phyloP scores from a whole-genome alignment of 1,140 invertebrate genomes.

The Polyergus mexicanus region DNA sequence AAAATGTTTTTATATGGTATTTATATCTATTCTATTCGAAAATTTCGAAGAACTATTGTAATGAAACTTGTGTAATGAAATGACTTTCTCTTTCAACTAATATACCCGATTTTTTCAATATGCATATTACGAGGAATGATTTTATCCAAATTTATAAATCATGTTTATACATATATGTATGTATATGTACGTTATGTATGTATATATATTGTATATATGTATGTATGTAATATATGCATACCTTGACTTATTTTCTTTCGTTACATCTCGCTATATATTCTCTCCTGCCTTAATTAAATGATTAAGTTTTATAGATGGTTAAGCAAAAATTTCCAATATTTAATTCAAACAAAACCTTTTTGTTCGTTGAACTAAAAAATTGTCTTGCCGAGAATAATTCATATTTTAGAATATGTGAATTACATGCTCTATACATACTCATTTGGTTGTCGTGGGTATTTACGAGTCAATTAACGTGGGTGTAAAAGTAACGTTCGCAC shows the following conservation, averaged over 20 bases:
- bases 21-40: not conserved
- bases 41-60: not conserved
- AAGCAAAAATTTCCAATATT: not conserved
- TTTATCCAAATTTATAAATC: not conserved
- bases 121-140: not conserved
- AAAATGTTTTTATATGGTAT: not conserved
- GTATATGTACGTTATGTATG: too few relatives aligned
- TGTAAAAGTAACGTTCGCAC: conserved; percentile 22
- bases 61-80: not conserved
- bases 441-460: not conserved
- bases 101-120: not conserved
- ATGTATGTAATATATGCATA: not conserved
- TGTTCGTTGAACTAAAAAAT: not conserved
- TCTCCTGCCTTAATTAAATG: not conserved
- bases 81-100: not conserved
- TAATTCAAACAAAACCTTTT: not conserved
- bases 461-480: conserved; percentile 4
- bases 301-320: not conserved
- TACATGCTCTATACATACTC: not conserved
- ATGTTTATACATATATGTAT: too few relatives aligned
- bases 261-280: not conserved
- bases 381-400: not conserved
- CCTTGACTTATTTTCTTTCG: not conserved
- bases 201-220: not conserved
- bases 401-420: not conserved